Evolutionary conservation across 2,113 vertebrate genomes (phyloP), one percentile per base, ranked within the genome.

Genomic region (Propithecus coquereli): DNA sequence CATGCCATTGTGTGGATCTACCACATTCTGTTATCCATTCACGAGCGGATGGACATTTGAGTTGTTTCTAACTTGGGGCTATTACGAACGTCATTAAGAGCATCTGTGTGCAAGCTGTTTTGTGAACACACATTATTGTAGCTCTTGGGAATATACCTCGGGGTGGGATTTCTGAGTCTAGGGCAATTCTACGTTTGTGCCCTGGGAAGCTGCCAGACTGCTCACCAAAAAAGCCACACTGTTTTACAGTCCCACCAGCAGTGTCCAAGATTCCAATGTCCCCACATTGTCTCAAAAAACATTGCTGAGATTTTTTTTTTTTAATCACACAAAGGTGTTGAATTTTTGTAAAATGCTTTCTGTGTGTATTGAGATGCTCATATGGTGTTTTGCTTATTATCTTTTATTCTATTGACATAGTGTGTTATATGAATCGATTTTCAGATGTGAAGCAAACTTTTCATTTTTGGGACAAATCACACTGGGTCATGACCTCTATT

Each of bases 181-280:
- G 11, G 32, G n/a, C 4, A 20, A 23, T 47, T 63, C 37, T 14
- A 23, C n/a, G 13, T 22, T 54, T 37, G 18, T 25, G 3, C 27
- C 70, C 40, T 11, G 27, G 74, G 61, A 71, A 61, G 6, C 40
- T 6, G 23, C 52, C 57, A 4, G 4, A 27, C 2, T 37, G 11
- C 9, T 66, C 37, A 20, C 7, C 11, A 8, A 77, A 32, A n/a
- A 82, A 50, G n/a, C 74, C 0, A 10, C 13, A 5, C 17, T 22
- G 23, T 20, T 45, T 47, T 18, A 22, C 6, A 43, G 1, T 25
- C 76, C 81, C 8, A 2, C 59, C 18, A 4, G 59, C 22, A 0
- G 0, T 13, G 82, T 14, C 0, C 1, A 17, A 20, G 12, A 7
- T 66, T 32, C 61, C 25, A 5, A 3, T 40, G 43, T 47, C 30